Evolutionary conservation across 2,888 invertebrate species (phyloP).

Genomic region (Nomada ruficornis): DNA sequence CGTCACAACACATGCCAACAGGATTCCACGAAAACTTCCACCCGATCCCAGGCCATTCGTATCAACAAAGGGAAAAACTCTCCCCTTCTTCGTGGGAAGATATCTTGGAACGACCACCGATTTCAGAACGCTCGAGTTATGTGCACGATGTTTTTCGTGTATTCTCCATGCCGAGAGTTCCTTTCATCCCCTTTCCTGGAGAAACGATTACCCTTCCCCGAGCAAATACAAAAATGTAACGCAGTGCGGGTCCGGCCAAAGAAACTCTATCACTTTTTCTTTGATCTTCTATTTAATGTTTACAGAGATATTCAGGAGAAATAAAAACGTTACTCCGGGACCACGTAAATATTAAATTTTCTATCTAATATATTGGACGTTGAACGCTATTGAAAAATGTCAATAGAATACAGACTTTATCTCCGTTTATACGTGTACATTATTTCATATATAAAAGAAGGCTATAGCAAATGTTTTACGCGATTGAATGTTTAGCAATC

Average conservation of each 20-base stretch:
- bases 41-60: neutral
- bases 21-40: constrained; percentile 32
- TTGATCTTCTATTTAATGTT: neutral
- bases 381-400: too few relatives aligned
- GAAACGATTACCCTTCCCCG: neutral
- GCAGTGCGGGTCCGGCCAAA: neutral
- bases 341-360: neutral
- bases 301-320: neutral
- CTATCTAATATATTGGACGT: neutral
- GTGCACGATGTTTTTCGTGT: neutral
- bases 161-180: neutral
- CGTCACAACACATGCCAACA: constrained; percentile 18
- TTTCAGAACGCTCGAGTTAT: neutral
- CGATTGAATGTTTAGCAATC: constrained; percentile 10
- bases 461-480: neutral
- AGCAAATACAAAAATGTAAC: constrained; percentile 13
- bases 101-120: constrained; percentile 29
- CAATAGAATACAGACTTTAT: neutral
- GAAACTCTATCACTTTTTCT: neutral
- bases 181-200: constrained; percentile 14
- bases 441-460: neutral
- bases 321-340: neutral
- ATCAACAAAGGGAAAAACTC: constrained; percentile 13
- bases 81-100: constrained; percentile 2
- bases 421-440: too few relatives aligned